Percentiles rank a stretch among this genome's conserved stretches.
Evolutionary conservation across 1,140 invertebrate species (phyloP).

Genomic region (Aphelinus certus): DNA sequence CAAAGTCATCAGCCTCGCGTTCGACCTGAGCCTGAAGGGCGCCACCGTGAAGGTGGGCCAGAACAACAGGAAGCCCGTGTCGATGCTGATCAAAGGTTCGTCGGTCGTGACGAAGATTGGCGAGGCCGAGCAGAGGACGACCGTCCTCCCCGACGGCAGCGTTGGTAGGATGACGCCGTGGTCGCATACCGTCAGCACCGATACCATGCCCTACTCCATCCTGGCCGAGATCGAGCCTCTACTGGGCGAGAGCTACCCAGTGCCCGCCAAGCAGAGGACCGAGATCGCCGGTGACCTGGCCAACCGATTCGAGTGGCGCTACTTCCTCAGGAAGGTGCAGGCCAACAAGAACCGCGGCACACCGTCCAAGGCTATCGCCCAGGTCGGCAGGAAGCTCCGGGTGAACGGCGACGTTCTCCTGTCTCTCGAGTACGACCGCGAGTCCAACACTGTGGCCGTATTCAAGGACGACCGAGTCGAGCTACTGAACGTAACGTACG

Average conservation of each 20-base stretch:
- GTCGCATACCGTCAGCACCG: constrained; percentile 84
- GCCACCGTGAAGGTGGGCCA: constrained; percentile 86
- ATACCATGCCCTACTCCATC: constrained; percentile 86
- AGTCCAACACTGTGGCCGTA: constrained; percentile 87
- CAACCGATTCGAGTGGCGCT: constrained; percentile 95
- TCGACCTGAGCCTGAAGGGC: constrained; percentile 88
- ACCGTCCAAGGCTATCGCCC: constrained; percentile 76
- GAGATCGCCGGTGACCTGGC: constrained; percentile 90
- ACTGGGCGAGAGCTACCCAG: constrained; percentile 87
- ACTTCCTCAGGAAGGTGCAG: constrained; percentile 79
- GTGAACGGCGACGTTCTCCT: constrained; percentile 92
- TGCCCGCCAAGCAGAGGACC: constrained; percentile 88
- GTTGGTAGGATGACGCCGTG: constrained; percentile 83
- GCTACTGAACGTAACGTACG: constrained; percentile 91
- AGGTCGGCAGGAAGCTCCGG: constrained; percentile 84
- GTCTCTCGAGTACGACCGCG: constrained; percentile 91
- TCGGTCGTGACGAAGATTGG: constrained; percentile 83
- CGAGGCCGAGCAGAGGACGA: constrained; percentile 82
- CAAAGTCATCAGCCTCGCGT: constrained; percentile 83
- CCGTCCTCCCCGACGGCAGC: constrained; percentile 82
- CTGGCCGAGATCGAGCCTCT: constrained; percentile 84
- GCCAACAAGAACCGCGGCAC: constrained; percentile 65
- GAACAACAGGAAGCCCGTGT: constrained; percentile 82
- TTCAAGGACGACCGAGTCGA: constrained; percentile 90
- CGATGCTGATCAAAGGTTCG: constrained; percentile 87